These are phyloP conservation scores for Ailuropoda melanoleuca DNA, from an alignment of 2,113 vertebrate genomes.

Conservation along the genomic window DNA sequence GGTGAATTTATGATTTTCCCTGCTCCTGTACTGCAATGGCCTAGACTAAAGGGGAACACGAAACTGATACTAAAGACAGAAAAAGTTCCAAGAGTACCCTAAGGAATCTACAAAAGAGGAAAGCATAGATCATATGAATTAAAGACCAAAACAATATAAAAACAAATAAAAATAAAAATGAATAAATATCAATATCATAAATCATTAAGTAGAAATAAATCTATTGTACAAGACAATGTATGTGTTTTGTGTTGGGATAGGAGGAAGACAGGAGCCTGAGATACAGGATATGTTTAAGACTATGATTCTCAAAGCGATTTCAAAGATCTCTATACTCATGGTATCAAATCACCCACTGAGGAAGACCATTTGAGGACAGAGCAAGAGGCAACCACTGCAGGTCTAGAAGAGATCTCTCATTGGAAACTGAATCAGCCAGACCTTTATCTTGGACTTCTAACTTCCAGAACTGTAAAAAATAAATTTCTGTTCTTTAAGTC, in stretches of 20 bases:
- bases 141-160: background rate
- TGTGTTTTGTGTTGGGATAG: fast-evolving
- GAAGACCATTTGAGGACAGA: background rate
- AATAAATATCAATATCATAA: background rate
- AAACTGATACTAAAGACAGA: background rate
- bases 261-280: background rate
- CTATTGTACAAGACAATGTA: background rate
- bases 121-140: background rate
- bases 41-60: background rate
- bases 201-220: background rate
- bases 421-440: background rate
- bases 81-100: background rate
- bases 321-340: background rate
- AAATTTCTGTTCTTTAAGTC: background rate
- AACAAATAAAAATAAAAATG: background rate
- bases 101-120: background rate
- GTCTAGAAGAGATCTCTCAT: background rate
- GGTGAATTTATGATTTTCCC: background rate
- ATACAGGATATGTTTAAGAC: background rate
- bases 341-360: background rate
- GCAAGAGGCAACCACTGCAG: background rate
- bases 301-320: background rate
- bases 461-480: background rate
- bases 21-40: background rate
- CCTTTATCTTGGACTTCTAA: background rate